Base-by-base conservation (phyloP, 2,113 vertebrate genomes). In the Cavia aperea region DNA sequence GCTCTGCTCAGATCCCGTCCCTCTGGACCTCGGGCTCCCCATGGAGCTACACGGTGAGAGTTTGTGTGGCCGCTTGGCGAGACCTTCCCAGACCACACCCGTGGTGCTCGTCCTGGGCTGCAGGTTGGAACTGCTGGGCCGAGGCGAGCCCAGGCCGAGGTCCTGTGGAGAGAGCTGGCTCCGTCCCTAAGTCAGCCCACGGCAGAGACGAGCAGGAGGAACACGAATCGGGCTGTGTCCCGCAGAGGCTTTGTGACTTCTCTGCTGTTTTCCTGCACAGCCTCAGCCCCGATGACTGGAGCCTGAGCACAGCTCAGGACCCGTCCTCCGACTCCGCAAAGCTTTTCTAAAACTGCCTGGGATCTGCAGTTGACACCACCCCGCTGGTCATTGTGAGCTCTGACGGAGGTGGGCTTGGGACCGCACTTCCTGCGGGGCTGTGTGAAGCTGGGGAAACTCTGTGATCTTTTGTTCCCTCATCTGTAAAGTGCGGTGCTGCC, bases 271-370 rank as follows among this genome's bases (percentile, higher is more conserved):
- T 73, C 72, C 91, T 86, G 46, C 72, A 89, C 21, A 26, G 12
- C 79, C n/a, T 72, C 26, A 73, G 46, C 51, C 65, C 43, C 72
- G 62, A 78, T 68, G 79, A 70, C 29, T 24, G n/a, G n/a, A 62
- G 73, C 88, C 62, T 75, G 86, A 86, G 60, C 51, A 43, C 0
- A 87, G 68, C 77, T 95, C 29, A 54, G 36, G 68, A 75, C n/a
- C 66, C 58, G 7, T 26, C 13, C 24, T 51, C 62, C 39, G 79
- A 68, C 68, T 12, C 65, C 86, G 70, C 58, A 93, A 43, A 89
- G 58, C 29, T 33, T 39, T 77, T 84, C 90, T 82, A 81, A 90
- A 89, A 15, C 66, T 43, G n/a, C 39, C 33, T n/a, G 95, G 94
- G 54, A 62, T 70, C 81, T 63, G 7, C 31, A 43, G 65, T 49